Conservation (phyloP, 2,888 invertebrate genomes). For the Lepas anatifera region DNA sequence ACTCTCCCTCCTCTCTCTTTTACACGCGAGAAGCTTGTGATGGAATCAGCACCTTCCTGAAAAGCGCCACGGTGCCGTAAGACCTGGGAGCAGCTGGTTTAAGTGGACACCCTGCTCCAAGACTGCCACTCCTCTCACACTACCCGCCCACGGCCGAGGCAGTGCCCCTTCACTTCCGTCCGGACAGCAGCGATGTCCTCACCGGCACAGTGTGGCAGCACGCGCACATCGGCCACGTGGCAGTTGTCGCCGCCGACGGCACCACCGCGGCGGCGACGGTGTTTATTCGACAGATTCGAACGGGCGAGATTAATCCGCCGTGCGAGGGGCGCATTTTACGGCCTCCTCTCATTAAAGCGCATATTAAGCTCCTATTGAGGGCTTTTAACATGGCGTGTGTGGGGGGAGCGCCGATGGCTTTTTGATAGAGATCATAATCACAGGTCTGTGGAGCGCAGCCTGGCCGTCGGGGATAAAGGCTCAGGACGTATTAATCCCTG, state of each 20-base stretch:
- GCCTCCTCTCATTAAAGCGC: constrained; percentile 3
- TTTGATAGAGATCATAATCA: constrained; percentile 12
- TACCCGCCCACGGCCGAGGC: no score
- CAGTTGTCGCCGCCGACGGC: background rate
- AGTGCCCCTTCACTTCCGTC: no score
- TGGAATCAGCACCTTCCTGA: no score
- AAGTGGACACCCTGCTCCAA: no score
- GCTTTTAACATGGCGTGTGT: constrained; percentile 8
- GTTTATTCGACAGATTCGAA: constrained; percentile 4
- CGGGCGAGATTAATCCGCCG: background rate
- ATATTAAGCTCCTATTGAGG: constrained; percentile 6
- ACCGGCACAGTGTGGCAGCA: no score
- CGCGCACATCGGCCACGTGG: background rate
- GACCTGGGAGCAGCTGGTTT: no score
- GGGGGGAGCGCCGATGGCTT: constrained; percentile 10
- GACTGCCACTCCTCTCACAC: no score
- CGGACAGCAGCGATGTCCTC: no score
- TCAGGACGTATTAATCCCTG: constrained; percentile 2
- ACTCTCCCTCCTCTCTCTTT: no score
- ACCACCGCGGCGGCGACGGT: background rate
- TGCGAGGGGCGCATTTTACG: background rate
- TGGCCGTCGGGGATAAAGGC: background rate
- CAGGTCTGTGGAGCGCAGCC: background rate
- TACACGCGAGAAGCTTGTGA: no score
- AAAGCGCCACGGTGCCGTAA: no score